Evolutionary conservation across 2,113 vertebrate species (phyloP).

Genomic region (Rhea americana): DNA sequence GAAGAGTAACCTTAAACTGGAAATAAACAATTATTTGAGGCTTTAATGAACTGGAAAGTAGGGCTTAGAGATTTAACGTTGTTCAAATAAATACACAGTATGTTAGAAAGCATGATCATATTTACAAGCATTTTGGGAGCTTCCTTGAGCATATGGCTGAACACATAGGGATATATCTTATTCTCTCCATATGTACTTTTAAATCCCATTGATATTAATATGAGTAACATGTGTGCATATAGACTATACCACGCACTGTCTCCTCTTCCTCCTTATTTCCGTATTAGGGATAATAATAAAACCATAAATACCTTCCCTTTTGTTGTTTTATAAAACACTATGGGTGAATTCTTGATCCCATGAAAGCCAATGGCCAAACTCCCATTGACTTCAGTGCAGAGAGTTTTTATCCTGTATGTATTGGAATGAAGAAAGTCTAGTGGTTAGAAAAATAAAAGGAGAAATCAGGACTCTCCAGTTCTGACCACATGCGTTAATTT

Average conservation of each 20-base stretch:
- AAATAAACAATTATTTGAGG: constrained; percentile 62
- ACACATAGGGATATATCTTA: constrained; percentile 49
- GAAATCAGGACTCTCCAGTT: not conserved
- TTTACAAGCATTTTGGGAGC: constrained; percentile 68
- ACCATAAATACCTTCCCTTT: constrained; percentile 48
- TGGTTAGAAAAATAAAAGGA: not conserved
- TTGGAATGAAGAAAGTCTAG: not conserved
- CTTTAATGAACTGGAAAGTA: constrained; percentile 69
- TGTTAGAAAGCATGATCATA: constrained; percentile 39
- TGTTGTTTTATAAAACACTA: constrained; percentile 28
- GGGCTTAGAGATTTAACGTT: constrained; percentile 38
- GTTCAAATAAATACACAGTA: constrained; percentile 46
- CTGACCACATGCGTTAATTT: not conserved
- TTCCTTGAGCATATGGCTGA: constrained; percentile 44
- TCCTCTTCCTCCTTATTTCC: constrained; percentile 45
- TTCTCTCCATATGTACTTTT: constrained; percentile 51
- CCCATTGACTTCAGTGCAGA: not conserved
- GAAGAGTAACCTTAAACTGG: constrained; percentile 60
- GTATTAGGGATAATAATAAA: constrained; percentile 60
- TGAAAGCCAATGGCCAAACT: not conserved
- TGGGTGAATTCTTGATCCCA: not conserved
- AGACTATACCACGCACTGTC: not conserved
- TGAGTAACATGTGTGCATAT: constrained; percentile 40
- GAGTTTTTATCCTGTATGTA: not conserved
- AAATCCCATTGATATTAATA: constrained; percentile 40